Evolutionary conservation across 2,113 vertebrate species (phyloP).

Genomic region (Semicossyphus pulcher): DNA sequence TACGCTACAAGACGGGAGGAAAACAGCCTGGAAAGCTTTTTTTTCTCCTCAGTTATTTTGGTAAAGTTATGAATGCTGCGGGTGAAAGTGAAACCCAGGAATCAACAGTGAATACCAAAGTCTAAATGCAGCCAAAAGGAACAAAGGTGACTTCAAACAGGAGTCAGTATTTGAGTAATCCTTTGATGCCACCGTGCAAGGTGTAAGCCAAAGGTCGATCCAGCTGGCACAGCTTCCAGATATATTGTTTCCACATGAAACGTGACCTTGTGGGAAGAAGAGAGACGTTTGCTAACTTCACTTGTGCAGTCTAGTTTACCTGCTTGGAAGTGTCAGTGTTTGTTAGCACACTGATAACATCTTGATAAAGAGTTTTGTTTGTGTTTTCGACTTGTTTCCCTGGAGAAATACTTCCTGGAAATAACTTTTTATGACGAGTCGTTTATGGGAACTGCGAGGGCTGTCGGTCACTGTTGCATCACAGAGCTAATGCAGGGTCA

Average conservation of each 20-base stretch:
- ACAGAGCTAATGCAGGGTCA: constrained; percentile 29
- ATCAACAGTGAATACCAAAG: not conserved
- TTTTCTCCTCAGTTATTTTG: constrained; percentile 4
- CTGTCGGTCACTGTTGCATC: constrained; percentile 54
- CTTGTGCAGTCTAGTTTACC: not conserved
- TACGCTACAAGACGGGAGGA: constrained; percentile 8
- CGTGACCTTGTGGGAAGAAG: not conserved
- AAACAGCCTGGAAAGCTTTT: constrained; percentile 25
- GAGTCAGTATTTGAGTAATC: constrained; percentile 14
- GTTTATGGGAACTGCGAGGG: constrained; percentile 69
- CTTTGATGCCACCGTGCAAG: constrained; percentile 15
- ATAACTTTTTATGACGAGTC: constrained; percentile 49
- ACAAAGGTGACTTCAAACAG: constrained; percentile 25
- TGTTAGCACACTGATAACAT: not conserved
- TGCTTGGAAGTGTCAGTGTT: not conserved
- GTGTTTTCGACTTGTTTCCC: constrained; percentile 43
- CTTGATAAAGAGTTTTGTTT: not conserved
- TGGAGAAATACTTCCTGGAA: constrained; percentile 53
- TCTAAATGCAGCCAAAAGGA: constrained; percentile 9
- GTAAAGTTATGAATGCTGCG: constrained; percentile 25
- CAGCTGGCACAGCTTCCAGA: constrained; percentile 5
- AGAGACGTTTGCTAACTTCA: not conserved
- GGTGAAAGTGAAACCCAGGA: constrained; percentile 21
- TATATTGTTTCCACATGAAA: not conserved
- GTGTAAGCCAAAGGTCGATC: constrained; percentile 34